These are phyloP conservation scores for Branchellion lobata DNA, from an alignment of 2,888 invertebrate genomes.

Conservation along the genomic window DNA sequence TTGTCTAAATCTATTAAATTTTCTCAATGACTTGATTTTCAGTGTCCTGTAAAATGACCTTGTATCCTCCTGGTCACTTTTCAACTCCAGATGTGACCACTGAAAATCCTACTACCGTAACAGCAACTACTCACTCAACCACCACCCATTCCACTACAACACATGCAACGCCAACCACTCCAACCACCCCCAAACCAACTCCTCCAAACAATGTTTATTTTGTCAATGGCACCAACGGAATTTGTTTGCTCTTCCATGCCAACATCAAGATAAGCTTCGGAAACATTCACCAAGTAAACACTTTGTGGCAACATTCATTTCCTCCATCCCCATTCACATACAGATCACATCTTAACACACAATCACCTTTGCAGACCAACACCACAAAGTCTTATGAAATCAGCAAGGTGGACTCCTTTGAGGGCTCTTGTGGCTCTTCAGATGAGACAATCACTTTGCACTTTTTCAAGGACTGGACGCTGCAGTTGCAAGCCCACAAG, in stretches of 20 bases:
- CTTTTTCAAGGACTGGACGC: constrained; percentile 17
- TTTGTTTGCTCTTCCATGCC: background rate
- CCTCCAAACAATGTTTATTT: background rate
- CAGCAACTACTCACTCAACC: background rate
- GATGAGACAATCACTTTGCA: constrained; percentile 21
- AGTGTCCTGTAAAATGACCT: background rate
- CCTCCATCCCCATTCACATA: no score
- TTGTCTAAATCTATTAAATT: no score
- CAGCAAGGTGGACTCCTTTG: background rate
- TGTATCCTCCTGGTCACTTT: background rate
- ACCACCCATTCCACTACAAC: background rate
- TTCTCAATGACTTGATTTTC: no score
- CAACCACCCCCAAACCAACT: background rate
- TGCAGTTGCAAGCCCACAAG: background rate
- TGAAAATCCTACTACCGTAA: background rate
- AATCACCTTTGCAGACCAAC: background rate
- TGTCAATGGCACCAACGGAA: background rate
- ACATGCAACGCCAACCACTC: background rate
- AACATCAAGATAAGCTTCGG: background rate
- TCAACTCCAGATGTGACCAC: background rate
- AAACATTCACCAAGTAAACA: background rate
- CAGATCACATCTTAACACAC: no score
- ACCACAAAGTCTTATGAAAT: background rate
- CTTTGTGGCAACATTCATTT: no score
- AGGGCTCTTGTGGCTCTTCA: constrained; percentile 8